These are phyloP conservation scores for Drosophila rellima DNA, from an alignment of 2,888 invertebrate genomes.

Conservation along the genomic window DNA sequence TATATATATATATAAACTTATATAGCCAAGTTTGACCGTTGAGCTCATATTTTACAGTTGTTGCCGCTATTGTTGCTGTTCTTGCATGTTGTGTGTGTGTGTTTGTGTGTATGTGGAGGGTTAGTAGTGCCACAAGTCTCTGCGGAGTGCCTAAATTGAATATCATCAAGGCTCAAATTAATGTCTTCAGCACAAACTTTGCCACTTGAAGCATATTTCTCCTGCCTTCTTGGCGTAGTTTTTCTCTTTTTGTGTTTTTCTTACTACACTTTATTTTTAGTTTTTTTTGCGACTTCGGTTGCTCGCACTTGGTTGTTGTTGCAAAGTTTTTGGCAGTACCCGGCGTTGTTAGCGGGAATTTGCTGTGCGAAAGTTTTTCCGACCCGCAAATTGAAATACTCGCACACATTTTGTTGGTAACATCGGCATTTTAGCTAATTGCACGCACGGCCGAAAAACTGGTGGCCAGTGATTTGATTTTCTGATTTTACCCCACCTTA, in stretches of 20 bases:
- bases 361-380: slow-evolving; percentile 63
- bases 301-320: slow-evolving; percentile 27
- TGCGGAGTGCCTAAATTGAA: slow-evolving; percentile 80
- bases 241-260: slow-evolving; percentile 29
- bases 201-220: slow-evolving; percentile 76
- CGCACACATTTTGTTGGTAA: slow-evolving; percentile 49
- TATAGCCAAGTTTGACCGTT: slow-evolving; percentile 55
- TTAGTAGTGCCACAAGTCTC: slow-evolving; percentile 72
- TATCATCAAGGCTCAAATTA: slow-evolving; percentile 83
- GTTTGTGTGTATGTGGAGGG: slow-evolving; percentile 31
- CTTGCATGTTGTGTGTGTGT: slow-evolving; percentile 41
- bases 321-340: slow-evolving; percentile 34
- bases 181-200: slow-evolving; percentile 80
- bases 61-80: slow-evolving; percentile 68
- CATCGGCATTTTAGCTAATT: slow-evolving; percentile 71
- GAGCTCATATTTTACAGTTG: slow-evolving; percentile 78
- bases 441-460: slow-evolving; percentile 68
- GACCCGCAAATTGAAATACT: slow-evolving; percentile 75
- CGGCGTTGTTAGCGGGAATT: slow-evolving; percentile 19
- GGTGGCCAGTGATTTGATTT: slow-evolving; percentile 67
- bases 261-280: slow-evolving; percentile 5
- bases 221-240: slow-evolving; percentile 29
- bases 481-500: slow-evolving; percentile 18
- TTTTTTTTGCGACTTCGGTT: not conserved
- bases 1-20: slow-evolving; percentile 9